These are phyloP conservation scores for Stomorhina lunata DNA, from an alignment of 2,888 invertebrate species.

Conservation along the genomic window DNA sequence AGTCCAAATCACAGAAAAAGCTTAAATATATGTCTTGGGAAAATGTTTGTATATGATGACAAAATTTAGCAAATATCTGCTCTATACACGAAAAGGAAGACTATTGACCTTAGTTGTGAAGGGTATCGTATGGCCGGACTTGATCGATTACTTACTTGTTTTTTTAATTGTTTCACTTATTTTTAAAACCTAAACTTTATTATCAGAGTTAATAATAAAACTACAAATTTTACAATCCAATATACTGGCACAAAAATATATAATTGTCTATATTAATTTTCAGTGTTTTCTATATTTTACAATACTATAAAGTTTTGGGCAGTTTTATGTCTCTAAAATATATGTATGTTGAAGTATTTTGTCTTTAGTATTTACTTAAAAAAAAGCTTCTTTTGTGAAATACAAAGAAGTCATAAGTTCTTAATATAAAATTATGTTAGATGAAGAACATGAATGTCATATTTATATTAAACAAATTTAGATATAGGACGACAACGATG, in stretches of 20 bases:
- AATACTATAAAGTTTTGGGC: constrained; percentile 34
- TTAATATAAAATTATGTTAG: not conserved
- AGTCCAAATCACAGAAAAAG: too few relatives aligned
- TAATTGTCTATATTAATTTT: constrained; percentile 39
- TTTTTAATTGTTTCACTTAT: too few relatives aligned
- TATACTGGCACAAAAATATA: constrained; percentile 50
- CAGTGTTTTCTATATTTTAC: constrained; percentile 1
- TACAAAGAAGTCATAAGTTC: not conserved
- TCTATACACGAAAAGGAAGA: too few relatives aligned
- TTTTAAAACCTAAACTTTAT: too few relatives aligned
- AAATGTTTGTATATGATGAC: too few relatives aligned
- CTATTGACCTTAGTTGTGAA: too few relatives aligned
- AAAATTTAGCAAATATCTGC: too few relatives aligned
- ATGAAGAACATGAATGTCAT: too few relatives aligned
- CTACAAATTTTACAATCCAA: not conserved
- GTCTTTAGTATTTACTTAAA: not conserved
- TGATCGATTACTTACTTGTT: too few relatives aligned
- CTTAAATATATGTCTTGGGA: too few relatives aligned
- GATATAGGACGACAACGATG: constrained; percentile 62
- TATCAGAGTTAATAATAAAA: too few relatives aligned
- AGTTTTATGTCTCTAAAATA: constrained; percentile 42
- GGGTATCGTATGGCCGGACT: too few relatives aligned
- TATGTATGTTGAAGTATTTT: constrained; percentile 14
- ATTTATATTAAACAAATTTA: constrained; percentile 65
- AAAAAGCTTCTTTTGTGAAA: not conserved